phyloP scores from a whole-genome alignment of 1,140 invertebrate species.

The Drosophila equinoxialis region DNA sequence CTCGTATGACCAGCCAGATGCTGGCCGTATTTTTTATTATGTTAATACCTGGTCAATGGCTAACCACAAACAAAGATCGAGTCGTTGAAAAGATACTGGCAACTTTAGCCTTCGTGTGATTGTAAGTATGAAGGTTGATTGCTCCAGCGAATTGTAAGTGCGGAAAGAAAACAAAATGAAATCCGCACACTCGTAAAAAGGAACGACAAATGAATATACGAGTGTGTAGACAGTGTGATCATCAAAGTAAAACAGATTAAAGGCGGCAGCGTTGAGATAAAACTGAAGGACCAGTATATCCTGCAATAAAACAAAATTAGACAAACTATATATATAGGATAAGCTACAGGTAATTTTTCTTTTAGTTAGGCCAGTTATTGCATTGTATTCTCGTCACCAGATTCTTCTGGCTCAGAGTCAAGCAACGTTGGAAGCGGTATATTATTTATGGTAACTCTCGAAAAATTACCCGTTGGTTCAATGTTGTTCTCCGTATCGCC shows the following conservation, averaged over 20 bases:
- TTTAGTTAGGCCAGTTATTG: not conserved
- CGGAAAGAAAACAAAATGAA: slow-evolving; percentile 50
- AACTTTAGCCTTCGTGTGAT: not conserved
- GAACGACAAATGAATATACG: slow-evolving; percentile 33
- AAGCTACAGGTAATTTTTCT: slow-evolving; percentile 1
- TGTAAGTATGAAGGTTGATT: slow-evolving; percentile 31
- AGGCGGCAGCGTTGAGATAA: slow-evolving; percentile 43
- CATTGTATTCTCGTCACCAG: slow-evolving; percentile 38
- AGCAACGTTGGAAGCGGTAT: not conserved
- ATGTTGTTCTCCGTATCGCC: slow-evolving; percentile 34
- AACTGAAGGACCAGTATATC: slow-evolving; percentile 9
- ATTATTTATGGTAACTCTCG: not conserved
- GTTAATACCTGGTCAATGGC: too few species aligned
- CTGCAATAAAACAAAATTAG: slow-evolving; percentile 15
- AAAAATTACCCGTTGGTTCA: slow-evolving; percentile 1
- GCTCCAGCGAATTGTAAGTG: slow-evolving; percentile 1
- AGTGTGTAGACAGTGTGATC: not conserved
- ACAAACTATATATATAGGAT: not conserved
- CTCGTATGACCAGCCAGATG: too few species aligned
- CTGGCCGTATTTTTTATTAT: too few species aligned
- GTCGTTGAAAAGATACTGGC: not conserved
- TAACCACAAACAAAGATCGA: slow-evolving; percentile 4
- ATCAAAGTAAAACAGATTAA: slow-evolving; percentile 15
- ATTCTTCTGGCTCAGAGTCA: slow-evolving; percentile 13
- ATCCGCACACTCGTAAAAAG: slow-evolving; percentile 15